Conservation (phyloP, 2,797 vertebrate genomes). For the Helicolenus hilgendorfi region DNA sequence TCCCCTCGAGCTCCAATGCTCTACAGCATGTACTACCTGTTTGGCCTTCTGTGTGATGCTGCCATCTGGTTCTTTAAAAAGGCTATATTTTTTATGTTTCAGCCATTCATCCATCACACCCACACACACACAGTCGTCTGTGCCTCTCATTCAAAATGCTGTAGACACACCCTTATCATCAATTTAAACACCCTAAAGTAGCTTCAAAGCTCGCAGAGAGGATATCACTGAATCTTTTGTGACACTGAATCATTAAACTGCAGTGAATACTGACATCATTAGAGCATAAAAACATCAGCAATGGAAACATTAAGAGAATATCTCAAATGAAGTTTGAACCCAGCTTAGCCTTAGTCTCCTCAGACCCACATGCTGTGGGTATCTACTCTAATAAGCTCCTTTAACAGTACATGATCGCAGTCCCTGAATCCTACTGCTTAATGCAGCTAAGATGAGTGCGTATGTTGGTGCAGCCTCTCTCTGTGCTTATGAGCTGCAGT, state of each 20-base stretch:
- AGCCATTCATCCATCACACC: neutral
- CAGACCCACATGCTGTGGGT: slow-evolving; percentile 36
- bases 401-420: slow-evolving; percentile 65
- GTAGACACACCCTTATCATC: neutral
- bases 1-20: neutral
- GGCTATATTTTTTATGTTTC: neutral
- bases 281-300: slow-evolving; percentile 12
- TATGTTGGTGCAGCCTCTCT: slow-evolving; percentile 49
- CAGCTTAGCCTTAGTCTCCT: slow-evolving; percentile 31
- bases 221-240: slow-evolving; percentile 26
- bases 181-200: neutral
- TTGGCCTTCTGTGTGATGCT: slow-evolving; percentile 25
- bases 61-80: slow-evolving; percentile 46
- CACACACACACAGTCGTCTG: neutral
- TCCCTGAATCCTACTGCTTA: slow-evolving; percentile 65
- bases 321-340: slow-evolving; percentile 41
- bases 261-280: slow-evolving; percentile 14
- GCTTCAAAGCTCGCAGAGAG: slow-evolving; percentile 7
- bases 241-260: slow-evolving; percentile 32
- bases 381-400: slow-evolving; percentile 63
- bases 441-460: slow-evolving; percentile 64
- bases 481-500: slow-evolving; percentile 80
- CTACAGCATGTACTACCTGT: neutral
- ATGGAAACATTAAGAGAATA: slow-evolving; percentile 1
- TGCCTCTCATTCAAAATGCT: neutral